These are phyloP conservation scores for Engraulis encrasicolus DNA, from an alignment of 2,113 vertebrate genomes.

Conservation along the genomic window DNA sequence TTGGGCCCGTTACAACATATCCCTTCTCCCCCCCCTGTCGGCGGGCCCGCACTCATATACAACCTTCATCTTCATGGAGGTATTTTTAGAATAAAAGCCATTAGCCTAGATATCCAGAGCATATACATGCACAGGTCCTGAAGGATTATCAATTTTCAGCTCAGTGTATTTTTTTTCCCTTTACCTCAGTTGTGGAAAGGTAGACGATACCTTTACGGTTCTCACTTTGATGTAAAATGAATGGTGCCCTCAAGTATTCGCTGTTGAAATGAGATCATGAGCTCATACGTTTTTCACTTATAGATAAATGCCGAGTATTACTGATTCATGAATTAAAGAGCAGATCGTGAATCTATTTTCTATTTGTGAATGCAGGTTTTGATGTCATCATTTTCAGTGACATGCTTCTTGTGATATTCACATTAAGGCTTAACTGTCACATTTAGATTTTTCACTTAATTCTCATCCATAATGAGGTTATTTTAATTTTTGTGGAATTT, in stretches of 20 bases:
- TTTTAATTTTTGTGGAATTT: too few relatives aligned
- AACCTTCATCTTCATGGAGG: background rate
- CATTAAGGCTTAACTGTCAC: background rate
- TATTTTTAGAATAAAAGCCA: background rate
- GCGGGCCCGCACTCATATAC: too few relatives aligned
- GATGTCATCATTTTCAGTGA: background rate
- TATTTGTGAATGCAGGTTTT: background rate
- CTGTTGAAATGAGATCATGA: background rate
- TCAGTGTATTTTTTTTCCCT: too few relatives aligned
- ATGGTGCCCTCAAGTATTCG: background rate
- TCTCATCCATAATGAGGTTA: too few relatives aligned
- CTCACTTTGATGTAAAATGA: background rate
- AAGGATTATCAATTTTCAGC: background rate
- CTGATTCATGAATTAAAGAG: background rate
- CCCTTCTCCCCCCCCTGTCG: too few relatives aligned
- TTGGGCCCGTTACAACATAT: too few relatives aligned
- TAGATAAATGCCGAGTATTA: background rate
- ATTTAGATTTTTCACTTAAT: too few relatives aligned
- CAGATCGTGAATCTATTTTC: background rate
- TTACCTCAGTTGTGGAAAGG: background rate
- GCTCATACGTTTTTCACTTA: background rate
- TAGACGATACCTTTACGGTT: background rate
- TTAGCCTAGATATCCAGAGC: background rate
- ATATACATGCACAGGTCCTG: background rate
- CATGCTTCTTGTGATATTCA: background rate